Conservation (phyloP, 2,113 vertebrate genomes). For the Brienomyrus brachyistius region DNA sequence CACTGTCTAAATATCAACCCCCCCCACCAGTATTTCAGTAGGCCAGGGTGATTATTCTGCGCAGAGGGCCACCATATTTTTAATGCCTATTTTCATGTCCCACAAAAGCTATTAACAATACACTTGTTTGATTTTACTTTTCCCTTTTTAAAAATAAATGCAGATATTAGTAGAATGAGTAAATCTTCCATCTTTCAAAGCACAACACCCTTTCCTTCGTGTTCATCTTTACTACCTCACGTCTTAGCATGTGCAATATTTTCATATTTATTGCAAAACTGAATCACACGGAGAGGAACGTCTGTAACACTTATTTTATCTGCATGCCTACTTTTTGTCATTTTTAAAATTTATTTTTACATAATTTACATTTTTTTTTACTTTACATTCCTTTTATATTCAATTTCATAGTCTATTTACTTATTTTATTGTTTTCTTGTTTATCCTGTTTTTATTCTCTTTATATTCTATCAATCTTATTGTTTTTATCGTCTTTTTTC, state of each 20-base stretch:
- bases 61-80: neutral
- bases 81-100: neutral
- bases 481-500: no score
- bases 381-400: neutral
- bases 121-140: neutral
- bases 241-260: neutral
- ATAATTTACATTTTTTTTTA: neutral
- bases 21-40: neutral
- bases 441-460: no score
- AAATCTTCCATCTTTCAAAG: neutral
- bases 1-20: slow-evolving; percentile 1
- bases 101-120: neutral
- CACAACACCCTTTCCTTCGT: neutral
- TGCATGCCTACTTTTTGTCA: no score
- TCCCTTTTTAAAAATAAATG: neutral
- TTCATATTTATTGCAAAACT: neutral
- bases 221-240: neutral
- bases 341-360: neutral
- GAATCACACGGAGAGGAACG: neutral
- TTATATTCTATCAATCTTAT: neutral
- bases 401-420: neutral
- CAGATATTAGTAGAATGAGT: neutral
- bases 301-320: neutral
- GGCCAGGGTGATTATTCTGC: neutral
- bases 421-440: neutral